Percentiles rank a stretch among this genome's conserved stretches.
These are phyloP conservation scores for Hypomesus transpacificus DNA, from an alignment of 2,113 vertebrate species.

Conservation along the genomic window DNA sequence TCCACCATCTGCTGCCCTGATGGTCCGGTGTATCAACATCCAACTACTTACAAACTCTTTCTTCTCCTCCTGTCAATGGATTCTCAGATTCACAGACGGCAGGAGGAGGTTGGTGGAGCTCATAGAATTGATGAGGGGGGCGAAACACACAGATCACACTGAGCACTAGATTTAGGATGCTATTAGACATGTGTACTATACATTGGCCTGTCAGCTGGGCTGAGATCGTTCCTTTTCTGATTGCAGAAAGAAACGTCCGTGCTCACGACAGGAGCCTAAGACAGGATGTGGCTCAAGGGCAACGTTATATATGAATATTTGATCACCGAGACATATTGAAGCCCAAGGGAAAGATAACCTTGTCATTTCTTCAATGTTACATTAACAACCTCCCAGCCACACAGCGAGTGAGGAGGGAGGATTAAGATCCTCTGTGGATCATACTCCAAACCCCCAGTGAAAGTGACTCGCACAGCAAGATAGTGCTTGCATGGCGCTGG, in stretches of 20 bases:
- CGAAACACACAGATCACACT: background rate
- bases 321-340: no score
- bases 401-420: slow-evolving; percentile 51
- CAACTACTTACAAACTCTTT: slow-evolving; percentile 18
- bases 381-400: slow-evolving; percentile 54
- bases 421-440: slow-evolving; percentile 53
- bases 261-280: no score
- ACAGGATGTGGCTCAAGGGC: no score
- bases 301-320: no score
- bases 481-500: slow-evolving; percentile 16
- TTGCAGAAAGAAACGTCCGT: background rate
- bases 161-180: background rate
- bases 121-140: background rate
- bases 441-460: slow-evolving; percentile 33
- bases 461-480: slow-evolving; percentile 29
- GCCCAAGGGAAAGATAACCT: background rate
- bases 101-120: background rate
- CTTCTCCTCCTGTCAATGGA: background rate
- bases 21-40: slow-evolving; percentile 31
- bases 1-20: slow-evolving; percentile 55
- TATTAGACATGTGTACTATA: background rate
- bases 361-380: slow-evolving; percentile 13
- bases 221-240: background rate
- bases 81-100: background rate
- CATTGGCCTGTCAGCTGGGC: background rate